These are phyloP conservation scores for Deroplatys truncata DNA, from an alignment of 2,888 invertebrate genomes.

Conservation along the genomic window DNA sequence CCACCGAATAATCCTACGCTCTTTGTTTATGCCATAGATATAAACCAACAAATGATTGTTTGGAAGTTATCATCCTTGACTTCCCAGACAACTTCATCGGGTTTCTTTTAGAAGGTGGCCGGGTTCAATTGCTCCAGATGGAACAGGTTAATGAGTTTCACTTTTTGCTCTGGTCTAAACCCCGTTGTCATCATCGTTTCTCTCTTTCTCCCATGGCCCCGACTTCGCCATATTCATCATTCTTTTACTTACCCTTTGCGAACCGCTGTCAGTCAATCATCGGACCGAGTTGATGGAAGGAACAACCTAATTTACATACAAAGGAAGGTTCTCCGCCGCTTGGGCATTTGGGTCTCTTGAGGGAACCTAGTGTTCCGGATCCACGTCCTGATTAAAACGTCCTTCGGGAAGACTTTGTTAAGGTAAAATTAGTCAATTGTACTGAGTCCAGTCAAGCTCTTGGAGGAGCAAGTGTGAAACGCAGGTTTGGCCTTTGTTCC, in stretches of 20 bases:
- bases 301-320: constrained; percentile 7
- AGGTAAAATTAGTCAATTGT: background rate
- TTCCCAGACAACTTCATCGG: background rate
- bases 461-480: background rate
- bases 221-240: background rate
- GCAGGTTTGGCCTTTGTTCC: background rate
- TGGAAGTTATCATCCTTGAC: background rate
- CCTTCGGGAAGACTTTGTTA: background rate
- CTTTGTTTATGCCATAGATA: constrained; percentile 1
- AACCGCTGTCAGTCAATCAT: constrained; percentile 10
- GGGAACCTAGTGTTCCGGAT: background rate
- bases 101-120: background rate
- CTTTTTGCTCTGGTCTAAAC: background rate
- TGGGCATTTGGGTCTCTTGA: background rate
- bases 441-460: background rate
- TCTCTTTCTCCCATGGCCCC: background rate
- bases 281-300: background rate
- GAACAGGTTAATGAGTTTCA: constrained; percentile 9
- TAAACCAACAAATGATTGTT: constrained; percentile 6
- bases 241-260: constrained; percentile 6
- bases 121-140: constrained; percentile 16
- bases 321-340: background rate
- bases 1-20: background rate
- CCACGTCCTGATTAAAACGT: background rate
- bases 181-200: background rate